Conservation (phyloP, 2,888 invertebrate species). For the Cantharis flavilabris region DNA sequence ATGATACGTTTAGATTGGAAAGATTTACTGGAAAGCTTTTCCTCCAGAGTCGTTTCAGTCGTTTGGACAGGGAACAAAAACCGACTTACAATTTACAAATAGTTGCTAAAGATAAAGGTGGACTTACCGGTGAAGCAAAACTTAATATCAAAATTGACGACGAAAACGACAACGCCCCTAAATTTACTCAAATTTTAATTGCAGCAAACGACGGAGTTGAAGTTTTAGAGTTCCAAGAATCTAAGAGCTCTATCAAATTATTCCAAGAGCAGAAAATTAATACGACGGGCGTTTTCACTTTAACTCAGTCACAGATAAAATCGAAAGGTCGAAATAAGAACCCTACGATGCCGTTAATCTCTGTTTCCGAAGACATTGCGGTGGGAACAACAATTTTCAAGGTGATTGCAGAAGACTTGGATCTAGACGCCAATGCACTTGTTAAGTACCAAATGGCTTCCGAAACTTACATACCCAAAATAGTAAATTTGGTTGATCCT, state of each 20-base stretch:
- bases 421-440: constrained; percentile 71
- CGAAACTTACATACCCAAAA: constrained; percentile 67
- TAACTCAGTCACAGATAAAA: constrained; percentile 43
- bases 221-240: constrained; percentile 66
- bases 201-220: constrained; percentile 70
- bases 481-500: constrained; percentile 52
- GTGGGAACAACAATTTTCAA: constrained; percentile 72
- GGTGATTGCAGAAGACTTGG: constrained; percentile 73
- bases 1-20: constrained; percentile 73
- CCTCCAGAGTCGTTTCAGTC: constrained; percentile 54
- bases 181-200: constrained; percentile 71
- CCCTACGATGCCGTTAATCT: constrained; percentile 63
- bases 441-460: constrained; percentile 73
- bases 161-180: constrained; percentile 80
- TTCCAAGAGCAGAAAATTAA: constrained; percentile 52
- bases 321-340: constrained; percentile 40
- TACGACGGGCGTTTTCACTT: constrained; percentile 38
- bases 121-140: constrained; percentile 74
- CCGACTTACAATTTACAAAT: constrained; percentile 70
- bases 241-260: constrained; percentile 57
- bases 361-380: constrained; percentile 72
- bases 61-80: constrained; percentile 76
- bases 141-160: constrained; percentile 74
- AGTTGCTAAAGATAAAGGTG: constrained; percentile 77
- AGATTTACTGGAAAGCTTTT: constrained; percentile 67